Base-by-base conservation (phyloP, 1,140 invertebrate species). In the Platyura marginata region DNA sequence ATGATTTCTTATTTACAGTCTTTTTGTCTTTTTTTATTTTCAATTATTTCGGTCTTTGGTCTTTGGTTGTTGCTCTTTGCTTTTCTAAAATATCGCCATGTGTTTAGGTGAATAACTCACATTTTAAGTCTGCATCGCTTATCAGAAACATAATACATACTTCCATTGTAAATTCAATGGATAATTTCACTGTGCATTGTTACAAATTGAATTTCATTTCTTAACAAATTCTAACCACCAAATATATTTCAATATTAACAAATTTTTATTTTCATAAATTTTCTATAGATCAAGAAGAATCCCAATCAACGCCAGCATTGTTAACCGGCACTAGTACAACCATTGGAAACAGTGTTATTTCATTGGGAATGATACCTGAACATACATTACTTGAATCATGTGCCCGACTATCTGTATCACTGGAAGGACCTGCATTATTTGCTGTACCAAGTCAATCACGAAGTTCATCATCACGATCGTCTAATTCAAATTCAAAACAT, bases 311-410 rank as follows among this genome's bases (percentile, higher is more conserved):
- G 44, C 83, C 80, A 40, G 78, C 80, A 18, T 61, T 85, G 50
- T 70, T 81, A 52, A 75, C 78, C 48, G 66, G 74, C 35, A 70
- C 73, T 39, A 74, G 75, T 46, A 62, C 68, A 10, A 54, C 54
- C 48, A 50, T 53, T 48, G 62, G 61, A 43, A 64, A 61, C 55
- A 58, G 68, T 49, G 61, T 63, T 47, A 50, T 72, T 3, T 81
- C 78, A 1, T 66, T 85, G 40, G 79, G 78, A 46, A 79, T 83
- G 55, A 86, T 85, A 47, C 80, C 81, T 10, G 84, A 86, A 63
- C 83, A 86, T 51, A 83, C 78, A 19, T 67, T 88, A 36, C 69
- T 86, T 9, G 84, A 89, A 64, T 85, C 80, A 48, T 89, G 81
- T 57, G 85, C 83, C 9, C 67, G 85, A 29, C 71, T 89, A 16